Base-by-base conservation (phyloP, 2,113 vertebrate genomes). In the Oreochromis niloticus region DNA sequence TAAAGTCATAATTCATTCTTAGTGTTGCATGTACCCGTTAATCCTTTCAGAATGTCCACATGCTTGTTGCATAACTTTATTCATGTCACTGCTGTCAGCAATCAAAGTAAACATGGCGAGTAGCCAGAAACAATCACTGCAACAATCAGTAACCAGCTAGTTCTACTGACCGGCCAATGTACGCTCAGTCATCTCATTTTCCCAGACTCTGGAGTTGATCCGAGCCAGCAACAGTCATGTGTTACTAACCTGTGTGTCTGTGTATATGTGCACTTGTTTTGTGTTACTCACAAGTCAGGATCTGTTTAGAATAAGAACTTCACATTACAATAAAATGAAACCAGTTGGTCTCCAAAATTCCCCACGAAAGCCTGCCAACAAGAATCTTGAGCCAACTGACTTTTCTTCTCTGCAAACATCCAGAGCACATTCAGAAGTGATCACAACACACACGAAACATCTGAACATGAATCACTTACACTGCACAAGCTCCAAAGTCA, bases 301-400 rank as follows among this genome's bases (percentile, higher is more conserved):
- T 24, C 81, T 39, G 36, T 80, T 66, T 66, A 46, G 46, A 55
- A 16, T 63, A 66, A 50, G 17, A 68, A 54, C 46, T 81, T 84
- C 55, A 86, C 52, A 32, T 79, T 68, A 43, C 24, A 79, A 30
- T 80, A 56, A 75, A 91, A 34, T 34, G 36, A 91, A 89, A 83
- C 50, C 19, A 46, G 32, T 89, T 24, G 52, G 81, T 83, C 83
- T 85, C 39, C n/a, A 89, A 68, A 93, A 91, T 85, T 92, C 91
- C 93, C 91, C 91, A 27, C 11, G 2, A 5, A 3, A 46, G 24
- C 16, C 56, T 81, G 88, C 93, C 92, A 94, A 83, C 59, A 82
- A 78, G 55, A 80, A 19, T 22, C n/a, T 22, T 7, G 80, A 90
- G 85, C 91, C 86, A 91, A 52, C n/a, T 78, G 55, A 30, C 13